These are phyloP conservation scores for Cyanoliseus patagonus DNA, from an alignment of 2,113 vertebrate species.

Conservation along the genomic window DNA sequence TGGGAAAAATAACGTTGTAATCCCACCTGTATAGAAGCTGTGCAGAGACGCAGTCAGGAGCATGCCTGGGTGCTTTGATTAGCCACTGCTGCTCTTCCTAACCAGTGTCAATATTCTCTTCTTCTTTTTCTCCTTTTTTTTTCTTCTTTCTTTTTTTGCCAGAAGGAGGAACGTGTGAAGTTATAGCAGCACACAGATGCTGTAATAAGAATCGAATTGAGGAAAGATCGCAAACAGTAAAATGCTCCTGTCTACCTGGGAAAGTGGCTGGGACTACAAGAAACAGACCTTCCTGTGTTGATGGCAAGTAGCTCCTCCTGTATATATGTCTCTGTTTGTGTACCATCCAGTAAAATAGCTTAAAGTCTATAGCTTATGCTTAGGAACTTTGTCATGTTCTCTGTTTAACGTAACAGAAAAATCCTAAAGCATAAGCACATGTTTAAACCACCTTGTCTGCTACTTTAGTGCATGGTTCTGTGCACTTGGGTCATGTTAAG, in stretches of 20 bases:
- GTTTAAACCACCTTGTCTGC: background rate
- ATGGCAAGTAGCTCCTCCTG: slow-evolving; percentile 82
- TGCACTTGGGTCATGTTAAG: background rate
- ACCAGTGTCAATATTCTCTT: slow-evolving; percentile 54
- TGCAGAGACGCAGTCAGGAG: background rate
- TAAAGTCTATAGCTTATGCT: background rate
- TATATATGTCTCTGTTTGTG: slow-evolving; percentile 6
- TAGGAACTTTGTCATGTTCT: background rate
- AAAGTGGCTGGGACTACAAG: slow-evolving; percentile 98
- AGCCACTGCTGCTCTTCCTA: slow-evolving; percentile 39
- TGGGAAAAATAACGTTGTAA: background rate
- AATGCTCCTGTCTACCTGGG: slow-evolving; percentile 98
- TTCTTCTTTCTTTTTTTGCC: slow-evolving; percentile 44
- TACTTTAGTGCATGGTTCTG: background rate
- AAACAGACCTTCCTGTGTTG: slow-evolving; percentile 98
- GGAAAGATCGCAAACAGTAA: slow-evolving; percentile 98
- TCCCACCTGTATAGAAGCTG: background rate
- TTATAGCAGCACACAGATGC: slow-evolving; percentile 97
- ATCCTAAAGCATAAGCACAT: background rate
- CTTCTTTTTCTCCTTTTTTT: background rate
- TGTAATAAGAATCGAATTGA: slow-evolving; percentile 99
- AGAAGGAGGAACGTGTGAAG: slow-evolving; percentile 99
- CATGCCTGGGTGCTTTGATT: background rate
- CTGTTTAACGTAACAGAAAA: background rate
- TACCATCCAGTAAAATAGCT: background rate